Conservation (phyloP, 2,888 invertebrate genomes). For the Eubasilissa splendida region DNA sequence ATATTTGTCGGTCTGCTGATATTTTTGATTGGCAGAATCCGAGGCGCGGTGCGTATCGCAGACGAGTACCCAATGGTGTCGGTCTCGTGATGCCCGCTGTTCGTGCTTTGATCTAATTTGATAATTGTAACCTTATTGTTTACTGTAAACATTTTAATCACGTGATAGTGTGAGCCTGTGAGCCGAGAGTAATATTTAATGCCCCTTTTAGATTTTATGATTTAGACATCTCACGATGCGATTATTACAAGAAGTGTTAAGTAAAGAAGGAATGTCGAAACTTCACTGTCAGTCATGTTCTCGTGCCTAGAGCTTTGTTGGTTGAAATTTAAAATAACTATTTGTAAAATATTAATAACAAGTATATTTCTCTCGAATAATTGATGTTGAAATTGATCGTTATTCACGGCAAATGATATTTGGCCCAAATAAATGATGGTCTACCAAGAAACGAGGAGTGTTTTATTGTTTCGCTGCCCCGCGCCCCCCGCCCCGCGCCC, state of each 20-base stretch:
- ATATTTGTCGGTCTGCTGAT: too few species aligned
- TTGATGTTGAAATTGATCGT: slow-evolving; percentile 75
- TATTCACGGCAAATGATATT: slow-evolving; percentile 61
- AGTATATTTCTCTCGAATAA: slow-evolving; percentile 60
- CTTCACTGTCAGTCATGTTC: slow-evolving; percentile 18
- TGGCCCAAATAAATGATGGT: slow-evolving; percentile 54
- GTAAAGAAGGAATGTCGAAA: not conserved
- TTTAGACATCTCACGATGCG: slow-evolving; percentile 50
- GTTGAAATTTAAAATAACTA: slow-evolving; percentile 1
- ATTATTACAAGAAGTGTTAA: slow-evolving; percentile 6
- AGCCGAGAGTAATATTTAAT: slow-evolving; percentile 6
- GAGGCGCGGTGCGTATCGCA: too few species aligned
- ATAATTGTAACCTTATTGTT: slow-evolving; percentile 48
- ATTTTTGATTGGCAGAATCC: too few species aligned
- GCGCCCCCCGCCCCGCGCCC: not conserved
- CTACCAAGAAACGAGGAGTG: slow-evolving; percentile 54
- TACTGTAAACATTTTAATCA: slow-evolving; percentile 43
- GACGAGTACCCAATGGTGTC: not conserved
- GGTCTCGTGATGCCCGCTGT: slow-evolving; percentile 5
- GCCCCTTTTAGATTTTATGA: slow-evolving; percentile 39
- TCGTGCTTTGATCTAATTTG: slow-evolving; percentile 52
- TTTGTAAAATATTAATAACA: slow-evolving; percentile 34
- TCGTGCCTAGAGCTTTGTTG: not conserved
- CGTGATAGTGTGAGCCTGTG: slow-evolving; percentile 47
- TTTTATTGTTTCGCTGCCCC: slow-evolving; percentile 48